Evolutionary conservation across 2,888 invertebrate species (phyloP).

Genomic region (Melitaea athalia): DNA sequence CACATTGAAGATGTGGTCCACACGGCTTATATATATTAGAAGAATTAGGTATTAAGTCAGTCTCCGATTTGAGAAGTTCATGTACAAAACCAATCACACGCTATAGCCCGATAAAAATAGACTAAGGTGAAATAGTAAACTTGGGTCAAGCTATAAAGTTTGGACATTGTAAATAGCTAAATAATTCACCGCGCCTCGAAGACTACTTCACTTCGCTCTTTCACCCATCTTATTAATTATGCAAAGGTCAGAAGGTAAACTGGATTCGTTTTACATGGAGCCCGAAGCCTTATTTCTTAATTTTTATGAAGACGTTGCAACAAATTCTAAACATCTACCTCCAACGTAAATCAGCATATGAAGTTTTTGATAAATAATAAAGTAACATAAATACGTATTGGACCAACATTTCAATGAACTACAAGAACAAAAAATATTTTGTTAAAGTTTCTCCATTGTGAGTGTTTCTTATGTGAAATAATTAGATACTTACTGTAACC

Average conservation of each 20-base stretch:
- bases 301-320: constrained; percentile 4
- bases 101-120: constrained; percentile 20
- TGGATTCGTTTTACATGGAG: constrained; percentile 39
- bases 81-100: constrained; percentile 20
- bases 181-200: constrained; percentile 52
- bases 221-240: constrained; percentile 50
- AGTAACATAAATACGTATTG: not conserved
- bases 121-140: constrained; percentile 37
- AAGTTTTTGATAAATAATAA: not conserved
- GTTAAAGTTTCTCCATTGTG: not conserved
- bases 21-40: constrained; percentile 22
- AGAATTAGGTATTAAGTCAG: constrained; percentile 33
- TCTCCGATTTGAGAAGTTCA: constrained; percentile 16
- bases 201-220: constrained; percentile 49
- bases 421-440: too few species aligned
- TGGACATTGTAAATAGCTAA: constrained; percentile 54
- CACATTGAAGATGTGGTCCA: constrained; percentile 38
- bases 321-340: not conserved
- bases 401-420: not conserved
- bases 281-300: constrained; percentile 25
- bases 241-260: constrained; percentile 35
- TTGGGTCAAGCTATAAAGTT: constrained; percentile 43
- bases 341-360: not conserved
- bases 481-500: not conserved
- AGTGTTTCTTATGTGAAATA: not conserved